These are phyloP conservation scores for Mesorhabditis spiculigera DNA, from an alignment of 2,888 invertebrate genomes.

Conservation along the genomic window DNA sequence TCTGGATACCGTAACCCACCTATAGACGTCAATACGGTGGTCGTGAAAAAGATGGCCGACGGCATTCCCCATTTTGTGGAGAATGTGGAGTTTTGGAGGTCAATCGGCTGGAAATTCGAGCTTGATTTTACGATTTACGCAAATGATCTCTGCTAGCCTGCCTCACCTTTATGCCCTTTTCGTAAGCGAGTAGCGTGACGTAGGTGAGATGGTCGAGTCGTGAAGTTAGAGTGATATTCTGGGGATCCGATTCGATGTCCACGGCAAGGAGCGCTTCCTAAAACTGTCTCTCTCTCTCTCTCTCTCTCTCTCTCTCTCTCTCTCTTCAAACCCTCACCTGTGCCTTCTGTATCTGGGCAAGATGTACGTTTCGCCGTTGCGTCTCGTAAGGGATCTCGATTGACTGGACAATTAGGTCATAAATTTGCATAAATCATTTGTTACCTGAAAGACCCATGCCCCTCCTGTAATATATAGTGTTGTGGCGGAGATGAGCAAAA, in stretches of 20 bases:
- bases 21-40: slow-evolving; percentile 49
- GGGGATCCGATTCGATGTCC: slow-evolving; percentile 14
- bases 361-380: slow-evolving; percentile 27
- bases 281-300: slow-evolving; percentile 8
- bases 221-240: slow-evolving; percentile 21
- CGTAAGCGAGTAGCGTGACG: slow-evolving; percentile 45
- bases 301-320: neutral
- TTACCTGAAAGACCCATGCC: slow-evolving; percentile 20
- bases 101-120: slow-evolving; percentile 13
- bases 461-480: slow-evolving; percentile 42
- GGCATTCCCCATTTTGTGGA: slow-evolving; percentile 46
- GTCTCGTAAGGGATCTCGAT: slow-evolving; percentile 40
- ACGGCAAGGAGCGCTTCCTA: slow-evolving; percentile 26
- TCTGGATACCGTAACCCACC: slow-evolving; percentile 18
- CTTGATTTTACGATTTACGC: no score
- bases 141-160: no score
- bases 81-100: slow-evolving; percentile 21
- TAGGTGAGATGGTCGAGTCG: slow-evolving; percentile 46
- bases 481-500: slow-evolving; percentile 45
- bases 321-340: slow-evolving; percentile 18
- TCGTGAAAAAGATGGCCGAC: slow-evolving; percentile 50
- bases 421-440: neutral
- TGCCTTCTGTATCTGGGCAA: slow-evolving; percentile 22
- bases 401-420: neutral
- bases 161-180: slow-evolving; percentile 35